phyloP scores from a whole-genome alignment of 2,888 invertebrate species.

The Prionchulus punctatus region DNA sequence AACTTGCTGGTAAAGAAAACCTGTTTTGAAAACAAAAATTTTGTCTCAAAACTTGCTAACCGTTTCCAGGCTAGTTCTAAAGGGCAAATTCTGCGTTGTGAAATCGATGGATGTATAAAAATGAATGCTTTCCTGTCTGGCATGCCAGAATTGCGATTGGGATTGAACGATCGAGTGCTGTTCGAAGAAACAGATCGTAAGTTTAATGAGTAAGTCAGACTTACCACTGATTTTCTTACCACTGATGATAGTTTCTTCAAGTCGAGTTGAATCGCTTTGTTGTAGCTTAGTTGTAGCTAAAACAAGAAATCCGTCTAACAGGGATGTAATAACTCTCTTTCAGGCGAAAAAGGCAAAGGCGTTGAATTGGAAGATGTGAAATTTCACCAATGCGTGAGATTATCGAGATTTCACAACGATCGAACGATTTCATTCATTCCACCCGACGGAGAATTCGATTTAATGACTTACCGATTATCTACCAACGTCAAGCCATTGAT shows the following conservation, averaged over 20 bases:
- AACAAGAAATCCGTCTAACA: too few species aligned
- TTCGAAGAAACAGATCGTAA: conserved; percentile 98
- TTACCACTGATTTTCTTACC: too few species aligned
- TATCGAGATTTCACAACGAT: conserved; percentile 93
- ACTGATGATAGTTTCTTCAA: too few species aligned
- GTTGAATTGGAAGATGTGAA: conserved; percentile 96
- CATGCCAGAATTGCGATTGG: conserved; percentile 90
- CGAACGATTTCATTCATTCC: conserved; percentile 95
- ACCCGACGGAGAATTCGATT: conserved; percentile 94
- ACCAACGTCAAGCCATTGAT: conserved; percentile 93
- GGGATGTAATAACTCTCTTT: too few species aligned
- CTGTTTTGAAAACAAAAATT: too few species aligned
- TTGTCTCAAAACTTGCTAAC: neutral
- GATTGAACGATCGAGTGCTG: conserved; percentile 85
- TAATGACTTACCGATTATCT: conserved; percentile 92
- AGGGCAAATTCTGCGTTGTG: conserved; percentile 85
- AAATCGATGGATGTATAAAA: conserved; percentile 94
- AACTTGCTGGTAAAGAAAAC: conserved; percentile 55
- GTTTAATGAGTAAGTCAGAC: too few species aligned
- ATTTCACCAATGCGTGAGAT: conserved; percentile 90
- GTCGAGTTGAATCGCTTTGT: too few species aligned
- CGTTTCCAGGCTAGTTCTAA: conserved; percentile 63
- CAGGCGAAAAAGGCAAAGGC: neutral
- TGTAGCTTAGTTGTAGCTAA: too few species aligned
- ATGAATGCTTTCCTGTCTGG: conserved; percentile 95